phyloP scores from a whole-genome alignment of 2,797 vertebrate species.

The Danio aesculapii region DNA sequence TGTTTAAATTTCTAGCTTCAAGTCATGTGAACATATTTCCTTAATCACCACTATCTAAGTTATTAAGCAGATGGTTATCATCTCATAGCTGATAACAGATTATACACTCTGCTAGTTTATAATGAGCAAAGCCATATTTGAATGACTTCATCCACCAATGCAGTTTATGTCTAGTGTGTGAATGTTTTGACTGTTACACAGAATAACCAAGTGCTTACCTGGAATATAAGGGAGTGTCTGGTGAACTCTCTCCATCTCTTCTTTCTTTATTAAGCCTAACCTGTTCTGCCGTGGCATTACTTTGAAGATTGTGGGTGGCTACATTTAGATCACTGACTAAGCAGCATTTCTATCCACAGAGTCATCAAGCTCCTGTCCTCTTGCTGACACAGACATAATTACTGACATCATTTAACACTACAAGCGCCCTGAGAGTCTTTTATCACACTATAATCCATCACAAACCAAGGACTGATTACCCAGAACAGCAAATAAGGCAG shows the following conservation, averaged over 20 bases:
- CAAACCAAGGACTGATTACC: no score
- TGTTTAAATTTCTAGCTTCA: neutral
- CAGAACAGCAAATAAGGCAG: no score
- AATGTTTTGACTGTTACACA: neutral
- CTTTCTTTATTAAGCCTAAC: conserved; percentile 1
- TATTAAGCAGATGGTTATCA: neutral
- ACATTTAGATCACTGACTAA: conserved; percentile 1
- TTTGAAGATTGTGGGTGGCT: neutral
- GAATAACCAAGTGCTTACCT: neutral
- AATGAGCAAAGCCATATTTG: neutral
- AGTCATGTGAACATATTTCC: neutral
- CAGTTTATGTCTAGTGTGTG: neutral
- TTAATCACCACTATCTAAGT: neutral
- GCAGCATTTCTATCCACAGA: neutral
- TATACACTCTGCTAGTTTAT: neutral
- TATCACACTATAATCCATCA: no score
- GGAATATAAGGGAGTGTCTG: neutral
- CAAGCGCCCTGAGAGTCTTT: no score
- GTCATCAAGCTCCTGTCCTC: conserved; percentile 3
- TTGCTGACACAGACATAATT: neutral
- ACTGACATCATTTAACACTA: neutral
- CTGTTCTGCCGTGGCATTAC: conserved; percentile 2
- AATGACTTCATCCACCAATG: neutral
- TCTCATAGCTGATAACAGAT: neutral
- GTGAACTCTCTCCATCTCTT: conserved; percentile 2